Conservation (phyloP, 2,113 vertebrate species). For the Astur gentilis region DNA sequence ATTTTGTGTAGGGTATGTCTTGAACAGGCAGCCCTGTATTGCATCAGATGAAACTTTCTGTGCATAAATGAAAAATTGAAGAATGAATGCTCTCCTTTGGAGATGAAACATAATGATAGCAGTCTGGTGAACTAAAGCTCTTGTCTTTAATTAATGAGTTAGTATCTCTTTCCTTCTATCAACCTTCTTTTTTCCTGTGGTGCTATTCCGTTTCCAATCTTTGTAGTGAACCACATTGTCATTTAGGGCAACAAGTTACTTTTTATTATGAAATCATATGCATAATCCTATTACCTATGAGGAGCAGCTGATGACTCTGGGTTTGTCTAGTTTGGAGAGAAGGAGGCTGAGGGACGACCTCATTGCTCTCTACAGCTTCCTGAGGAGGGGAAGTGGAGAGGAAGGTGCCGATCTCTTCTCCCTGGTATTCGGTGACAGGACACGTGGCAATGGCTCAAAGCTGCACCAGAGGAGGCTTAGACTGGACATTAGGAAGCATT, state of each 20-base stretch:
- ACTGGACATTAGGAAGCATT: not conserved
- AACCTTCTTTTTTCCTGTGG: not conserved
- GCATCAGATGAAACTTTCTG: not conserved
- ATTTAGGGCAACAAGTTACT: not conserved
- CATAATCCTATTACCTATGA: not conserved
- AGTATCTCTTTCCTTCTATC: not conserved
- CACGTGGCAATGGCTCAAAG: not conserved
- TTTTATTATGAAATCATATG: not conserved
- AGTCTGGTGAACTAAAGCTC: not conserved
- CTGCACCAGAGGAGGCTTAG: not conserved
- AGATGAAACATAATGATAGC: not conserved
- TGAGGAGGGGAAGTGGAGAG: not conserved
- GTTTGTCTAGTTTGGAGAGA: not conserved
- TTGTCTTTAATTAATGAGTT: not conserved
- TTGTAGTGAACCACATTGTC: not conserved
- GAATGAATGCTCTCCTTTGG: not conserved
- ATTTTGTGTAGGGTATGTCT: not conserved
- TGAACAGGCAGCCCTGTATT: not conserved
- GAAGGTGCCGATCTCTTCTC: not conserved
- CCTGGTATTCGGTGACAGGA: not conserved
- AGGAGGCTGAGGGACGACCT: not conserved
- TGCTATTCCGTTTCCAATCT: not conserved
- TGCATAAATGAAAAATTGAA: not conserved
- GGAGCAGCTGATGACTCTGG: not conserved
- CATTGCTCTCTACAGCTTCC: not conserved